Percentiles rank a stretch among this genome's conserved stretches.
These are phyloP conservation scores for Serripes groenlandicus DNA, from an alignment of 2,888 invertebrate genomes.

Conservation along the genomic window DNA sequence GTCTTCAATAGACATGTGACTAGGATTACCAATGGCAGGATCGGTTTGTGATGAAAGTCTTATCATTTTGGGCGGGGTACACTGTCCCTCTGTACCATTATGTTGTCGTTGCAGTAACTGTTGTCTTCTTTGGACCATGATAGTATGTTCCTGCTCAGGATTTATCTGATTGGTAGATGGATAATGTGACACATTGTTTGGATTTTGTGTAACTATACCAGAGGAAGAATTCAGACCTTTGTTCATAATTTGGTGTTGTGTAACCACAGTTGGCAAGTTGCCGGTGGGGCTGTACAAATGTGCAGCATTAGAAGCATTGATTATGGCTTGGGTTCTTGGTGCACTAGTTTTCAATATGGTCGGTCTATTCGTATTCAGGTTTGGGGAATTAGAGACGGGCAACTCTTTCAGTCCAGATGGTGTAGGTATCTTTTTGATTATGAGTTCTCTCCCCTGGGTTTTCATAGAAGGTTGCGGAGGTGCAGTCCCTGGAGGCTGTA, in stretches of 20 bases:
- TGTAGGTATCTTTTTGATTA: conserved; percentile 48
- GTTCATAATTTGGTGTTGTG: conserved; percentile 18
- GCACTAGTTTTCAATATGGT: neutral
- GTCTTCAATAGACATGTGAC: conserved; percentile 49
- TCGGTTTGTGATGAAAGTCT: conserved; percentile 12
- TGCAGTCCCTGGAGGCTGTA: conserved; percentile 54
- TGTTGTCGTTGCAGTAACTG: conserved; percentile 27
- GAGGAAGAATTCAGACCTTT: conserved; percentile 10
- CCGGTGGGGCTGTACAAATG: too few relatives aligned
- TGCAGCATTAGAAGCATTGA: neutral
- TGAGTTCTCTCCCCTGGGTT: conserved; percentile 20
- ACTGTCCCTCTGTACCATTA: conserved; percentile 10
- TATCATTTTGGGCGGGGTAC: conserved; percentile 35
- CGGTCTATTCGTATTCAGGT: neutral
- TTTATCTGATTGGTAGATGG: conserved; percentile 31
- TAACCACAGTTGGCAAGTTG: neutral
- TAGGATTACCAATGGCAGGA: neutral
- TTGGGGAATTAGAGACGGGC: conserved; percentile 7
- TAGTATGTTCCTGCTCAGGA: conserved; percentile 41
- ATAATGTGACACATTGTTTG: neutral
- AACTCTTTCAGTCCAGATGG: conserved; percentile 20
- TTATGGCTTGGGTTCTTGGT: neutral
- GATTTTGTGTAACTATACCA: conserved; percentile 12
- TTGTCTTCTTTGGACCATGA: conserved; percentile 36
- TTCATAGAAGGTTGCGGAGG: neutral